Base-by-base conservation (phyloP, 2,888 invertebrate species). In the Cenopis cana region DNA sequence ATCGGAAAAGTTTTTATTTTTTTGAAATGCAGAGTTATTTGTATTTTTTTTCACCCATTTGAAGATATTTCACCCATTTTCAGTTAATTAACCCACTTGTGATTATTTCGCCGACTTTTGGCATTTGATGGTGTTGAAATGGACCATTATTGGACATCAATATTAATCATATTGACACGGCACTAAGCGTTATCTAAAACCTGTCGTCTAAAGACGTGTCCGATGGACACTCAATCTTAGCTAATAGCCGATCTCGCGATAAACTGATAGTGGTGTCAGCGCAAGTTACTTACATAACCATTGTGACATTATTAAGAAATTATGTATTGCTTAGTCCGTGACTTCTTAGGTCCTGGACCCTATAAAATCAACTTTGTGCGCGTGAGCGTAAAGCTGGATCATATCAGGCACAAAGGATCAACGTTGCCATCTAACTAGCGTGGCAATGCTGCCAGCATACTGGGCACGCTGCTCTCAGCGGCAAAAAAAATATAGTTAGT, bases 221-320 rank as follows among this genome's bases (percentile, higher is more conserved):
- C 52, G 36, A 52, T 36, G 18, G 49, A 61, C 46, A 49, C 17
- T 60, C 62, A 14, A 64, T 64, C 64, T 64, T 64, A 36, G 54
- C 52, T 54, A 64, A 64, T 55, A 55, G 6, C 50, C 33, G 36
- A 54, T 20, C 18, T 38, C 24, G n/a, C 12, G 64, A 64, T 64
- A 64, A 64, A 29, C 29, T 12, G 24, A 29, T 46, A 46, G 18
- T 20, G 52, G 52, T 52, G 52, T 14, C 38, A 11, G 17, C 36
- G 54, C 64, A 64, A 54, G 64, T 64, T 64, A 52, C 20, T 64
- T 64, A 33, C 64, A 38, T 36, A 54, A 64, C 14, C 24, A 14
- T 64, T 54, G 52, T n/a, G 52, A 64, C 38, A 64, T 64, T 10
- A 14, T 64, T 62, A 14, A 6, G 64, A 64, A 64, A 64, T 64